Evolutionary conservation across 2,888 invertebrate genomes (phyloP).

Genomic region (Vandiemenella viatica): DNA sequence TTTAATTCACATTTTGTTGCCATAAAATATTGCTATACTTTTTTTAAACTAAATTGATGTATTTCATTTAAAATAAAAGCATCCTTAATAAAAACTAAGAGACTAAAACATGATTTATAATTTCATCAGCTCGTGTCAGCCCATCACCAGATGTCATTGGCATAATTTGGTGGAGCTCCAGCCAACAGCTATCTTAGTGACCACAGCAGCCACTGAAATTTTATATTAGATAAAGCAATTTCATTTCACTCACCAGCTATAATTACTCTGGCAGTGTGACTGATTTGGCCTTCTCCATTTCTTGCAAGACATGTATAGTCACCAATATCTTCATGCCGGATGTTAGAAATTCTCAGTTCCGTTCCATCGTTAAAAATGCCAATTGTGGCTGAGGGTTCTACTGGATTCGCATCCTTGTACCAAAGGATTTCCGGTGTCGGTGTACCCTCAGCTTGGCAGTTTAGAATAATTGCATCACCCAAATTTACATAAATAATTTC

Average conservation of each 20-base stretch:
- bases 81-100: too few relatives aligned
- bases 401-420: slow-evolving; percentile 88
- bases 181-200: too few relatives aligned
- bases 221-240: too few relatives aligned
- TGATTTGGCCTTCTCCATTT: slow-evolving; percentile 90
- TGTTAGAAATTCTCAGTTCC: slow-evolving; percentile 81
- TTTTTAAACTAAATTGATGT: too few relatives aligned
- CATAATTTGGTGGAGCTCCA: too few relatives aligned
- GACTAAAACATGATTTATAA: too few relatives aligned
- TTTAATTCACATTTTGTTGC: too few relatives aligned
- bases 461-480: slow-evolving; percentile 89
- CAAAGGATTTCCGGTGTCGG: slow-evolving; percentile 91
- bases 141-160: too few relatives aligned
- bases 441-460: slow-evolving; percentile 91
- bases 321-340: slow-evolving; percentile 87
- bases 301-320: slow-evolving; percentile 93
- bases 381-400: slow-evolving; percentile 74
- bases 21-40: too few relatives aligned
- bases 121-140: too few relatives aligned
- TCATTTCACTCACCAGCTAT: slow-evolving; percentile 67
- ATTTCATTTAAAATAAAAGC: too few relatives aligned
- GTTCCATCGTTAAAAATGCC: slow-evolving; percentile 88
- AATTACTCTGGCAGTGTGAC: slow-evolving; percentile 88
- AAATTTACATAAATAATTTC: slow-evolving; percentile 93
- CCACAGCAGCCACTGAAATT: too few relatives aligned